Evolutionary conservation across 2,888 invertebrate species (phyloP).

Genomic region (Pteria penguin): DNA sequence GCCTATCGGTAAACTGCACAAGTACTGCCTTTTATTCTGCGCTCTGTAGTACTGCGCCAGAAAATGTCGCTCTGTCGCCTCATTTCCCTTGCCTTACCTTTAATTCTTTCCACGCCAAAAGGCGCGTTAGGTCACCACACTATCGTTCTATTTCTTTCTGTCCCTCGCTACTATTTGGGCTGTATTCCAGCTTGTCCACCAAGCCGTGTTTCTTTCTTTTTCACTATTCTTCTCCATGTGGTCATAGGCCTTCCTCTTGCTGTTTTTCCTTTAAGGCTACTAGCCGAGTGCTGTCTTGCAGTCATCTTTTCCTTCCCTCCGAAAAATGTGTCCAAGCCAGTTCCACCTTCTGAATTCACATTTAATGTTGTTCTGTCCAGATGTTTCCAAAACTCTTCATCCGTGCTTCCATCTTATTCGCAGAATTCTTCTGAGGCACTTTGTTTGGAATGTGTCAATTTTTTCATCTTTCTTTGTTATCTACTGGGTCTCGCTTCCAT

Average conservation of each 20-base stretch:
- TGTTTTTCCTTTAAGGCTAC: background rate
- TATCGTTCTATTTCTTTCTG: background rate
- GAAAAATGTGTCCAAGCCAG: background rate
- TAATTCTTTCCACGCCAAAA: constrained; percentile 6
- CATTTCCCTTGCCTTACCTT: no score
- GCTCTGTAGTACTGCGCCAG: no score
- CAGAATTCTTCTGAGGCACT: constrained; percentile 11
- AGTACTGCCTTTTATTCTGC: no score
- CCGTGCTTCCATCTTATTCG: background rate
- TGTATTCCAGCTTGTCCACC: background rate
- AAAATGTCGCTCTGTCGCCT: no score
- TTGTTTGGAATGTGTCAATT: background rate
- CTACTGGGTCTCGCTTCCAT: constrained; percentile 12
- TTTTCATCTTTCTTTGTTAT: constrained; percentile 10
- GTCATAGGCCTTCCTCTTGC: background rate
- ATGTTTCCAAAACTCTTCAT: background rate
- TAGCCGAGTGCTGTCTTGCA: background rate
- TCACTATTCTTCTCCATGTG: constrained; percentile 3
- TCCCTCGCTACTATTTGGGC: background rate
- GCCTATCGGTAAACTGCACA: no score
- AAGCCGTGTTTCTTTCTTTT: background rate
- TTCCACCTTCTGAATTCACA: background rate
- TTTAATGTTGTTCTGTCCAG: background rate
- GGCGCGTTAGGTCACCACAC: background rate
- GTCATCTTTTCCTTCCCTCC: background rate